Evolutionary conservation across 2,888 invertebrate genomes (phyloP).

Genomic region (Balanococcus diminutus): DNA sequence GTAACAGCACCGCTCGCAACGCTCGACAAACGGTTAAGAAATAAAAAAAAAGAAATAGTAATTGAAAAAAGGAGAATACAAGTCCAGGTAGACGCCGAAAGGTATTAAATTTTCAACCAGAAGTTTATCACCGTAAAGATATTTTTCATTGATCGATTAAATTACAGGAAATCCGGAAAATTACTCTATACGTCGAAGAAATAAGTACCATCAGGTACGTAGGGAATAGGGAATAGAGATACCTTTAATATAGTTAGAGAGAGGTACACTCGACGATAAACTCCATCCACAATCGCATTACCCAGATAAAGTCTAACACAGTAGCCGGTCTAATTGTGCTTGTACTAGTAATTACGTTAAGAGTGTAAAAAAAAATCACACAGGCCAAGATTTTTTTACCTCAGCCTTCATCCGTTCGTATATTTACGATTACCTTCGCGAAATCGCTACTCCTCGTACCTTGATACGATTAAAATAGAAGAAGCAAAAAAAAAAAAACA

Average conservation of each 20-base stretch:
- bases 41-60: background rate
- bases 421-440: conserved; percentile 1
- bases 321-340: background rate
- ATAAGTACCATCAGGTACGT: background rate
- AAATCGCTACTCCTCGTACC: background rate
- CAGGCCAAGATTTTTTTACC: conserved; percentile 23
- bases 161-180: conserved; percentile 42
- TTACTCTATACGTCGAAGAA: background rate
- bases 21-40: background rate
- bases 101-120: conserved; percentile 1
- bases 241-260: background rate
- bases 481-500: conserved; percentile 15
- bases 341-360: background rate
- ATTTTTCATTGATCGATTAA: conserved; percentile 35
- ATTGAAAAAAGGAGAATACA: background rate
- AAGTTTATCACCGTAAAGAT: conserved; percentile 28
- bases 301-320: background rate
- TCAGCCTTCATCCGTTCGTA: background rate
- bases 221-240: too few species aligned
- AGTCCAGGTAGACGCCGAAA: background rate
- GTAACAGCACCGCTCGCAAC: background rate
- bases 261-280: background rate
- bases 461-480: conserved; percentile 25
- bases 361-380: background rate
- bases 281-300: background rate